Conservation (phyloP, 2,113 vertebrate genomes). For the Arenaria interpres region DNA sequence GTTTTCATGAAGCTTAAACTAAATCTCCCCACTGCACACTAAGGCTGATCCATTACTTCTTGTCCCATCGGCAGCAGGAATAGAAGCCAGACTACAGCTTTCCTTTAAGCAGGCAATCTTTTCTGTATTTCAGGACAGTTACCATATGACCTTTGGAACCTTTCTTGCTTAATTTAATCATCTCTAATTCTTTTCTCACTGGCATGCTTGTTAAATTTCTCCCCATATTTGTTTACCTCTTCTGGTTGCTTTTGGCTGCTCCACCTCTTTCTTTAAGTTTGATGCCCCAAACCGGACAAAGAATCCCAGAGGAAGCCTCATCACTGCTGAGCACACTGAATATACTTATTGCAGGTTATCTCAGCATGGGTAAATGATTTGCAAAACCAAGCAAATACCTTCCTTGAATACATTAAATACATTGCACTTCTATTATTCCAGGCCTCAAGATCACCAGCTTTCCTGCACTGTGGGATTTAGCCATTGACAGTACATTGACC, state of each 20-base stretch:
- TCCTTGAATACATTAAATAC: neutral
- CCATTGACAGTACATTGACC: neutral
- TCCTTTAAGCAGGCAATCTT: neutral
- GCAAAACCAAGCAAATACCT: neutral
- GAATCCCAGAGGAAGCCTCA: neutral
- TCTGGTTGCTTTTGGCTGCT: neutral
- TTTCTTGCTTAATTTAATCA: neutral
- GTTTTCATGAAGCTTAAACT: neutral
- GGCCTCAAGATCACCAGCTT: neutral
- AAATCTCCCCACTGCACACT: neutral
- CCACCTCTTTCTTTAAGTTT: neutral
- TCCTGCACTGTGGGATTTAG: neutral
- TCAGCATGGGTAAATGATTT: neutral
- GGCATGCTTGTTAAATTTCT: neutral
- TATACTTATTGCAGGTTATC: neutral
- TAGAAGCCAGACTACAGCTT: neutral
- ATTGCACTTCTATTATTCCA: neutral
- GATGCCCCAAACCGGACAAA: neutral
- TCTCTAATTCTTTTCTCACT: neutral
- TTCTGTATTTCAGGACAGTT: neutral
- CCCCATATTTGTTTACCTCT: neutral
- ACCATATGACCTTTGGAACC: neutral
- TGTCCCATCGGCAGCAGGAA: neutral
- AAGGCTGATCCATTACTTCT: neutral
- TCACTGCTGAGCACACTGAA: neutral